A percentile compares a stretch with the other conserved stretches of the same genome.
phyloP scores from a whole-genome alignment of 2,113 vertebrate genomes.

The Pyxicephalus adspersus region DNA sequence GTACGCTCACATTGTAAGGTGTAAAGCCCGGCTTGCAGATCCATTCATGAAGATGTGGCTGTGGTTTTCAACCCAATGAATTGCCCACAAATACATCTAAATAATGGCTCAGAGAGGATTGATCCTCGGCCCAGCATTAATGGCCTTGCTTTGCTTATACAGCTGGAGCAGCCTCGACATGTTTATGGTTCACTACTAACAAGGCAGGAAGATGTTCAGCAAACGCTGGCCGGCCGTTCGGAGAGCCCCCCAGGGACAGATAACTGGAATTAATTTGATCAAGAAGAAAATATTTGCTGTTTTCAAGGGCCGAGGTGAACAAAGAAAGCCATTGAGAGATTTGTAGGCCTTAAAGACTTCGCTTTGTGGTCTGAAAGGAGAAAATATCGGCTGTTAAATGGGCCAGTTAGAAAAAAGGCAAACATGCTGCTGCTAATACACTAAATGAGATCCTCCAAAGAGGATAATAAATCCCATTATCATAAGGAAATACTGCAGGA shows the following conservation, averaged over 20 bases:
- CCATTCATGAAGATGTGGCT: neutral
- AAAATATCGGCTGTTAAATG: no score
- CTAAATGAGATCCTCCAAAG: no score
- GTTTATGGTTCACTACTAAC: conserved; percentile 30
- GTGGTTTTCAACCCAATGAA: conserved; percentile 6
- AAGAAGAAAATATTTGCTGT: conserved; percentile 14
- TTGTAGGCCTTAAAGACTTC: neutral
- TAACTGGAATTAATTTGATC: conserved; percentile 14
- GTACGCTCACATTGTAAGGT: no score
- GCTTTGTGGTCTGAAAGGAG: neutral
- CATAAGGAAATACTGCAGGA: no score
- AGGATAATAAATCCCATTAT: no score
- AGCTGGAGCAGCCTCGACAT: neutral
- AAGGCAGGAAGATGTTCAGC: conserved; percentile 11
- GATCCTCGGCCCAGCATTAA: neutral
- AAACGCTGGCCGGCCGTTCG: neutral
- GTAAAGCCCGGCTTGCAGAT: neutral
- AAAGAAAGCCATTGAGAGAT: neutral
- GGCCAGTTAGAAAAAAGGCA: no score
- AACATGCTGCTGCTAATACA: neutral
- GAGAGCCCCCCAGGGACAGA: neutral
- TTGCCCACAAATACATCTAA: neutral
- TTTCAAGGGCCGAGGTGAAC: neutral
- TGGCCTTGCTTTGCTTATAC: neutral
- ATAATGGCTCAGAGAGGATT: neutral